These are phyloP conservation scores for Germaria angustata DNA, from an alignment of 2,888 invertebrate genomes.

Conservation along the genomic window DNA sequence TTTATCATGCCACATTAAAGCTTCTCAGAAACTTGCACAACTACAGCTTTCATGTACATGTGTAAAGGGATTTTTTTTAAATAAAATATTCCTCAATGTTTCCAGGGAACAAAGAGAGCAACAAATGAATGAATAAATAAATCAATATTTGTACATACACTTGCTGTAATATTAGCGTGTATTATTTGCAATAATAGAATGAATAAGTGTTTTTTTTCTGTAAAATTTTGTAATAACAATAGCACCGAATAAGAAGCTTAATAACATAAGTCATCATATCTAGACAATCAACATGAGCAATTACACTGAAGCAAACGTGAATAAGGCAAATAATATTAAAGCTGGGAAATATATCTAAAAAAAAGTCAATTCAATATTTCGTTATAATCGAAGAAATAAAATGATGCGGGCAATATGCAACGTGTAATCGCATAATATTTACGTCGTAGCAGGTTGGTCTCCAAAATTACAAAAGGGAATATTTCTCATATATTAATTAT, in stretches of 20 bases:
- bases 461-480: no score
- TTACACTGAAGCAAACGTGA: background rate
- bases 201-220: slow-evolving; percentile 2
- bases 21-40: background rate
- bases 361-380: no score
- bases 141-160: slow-evolving; percentile 58
- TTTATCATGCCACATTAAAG: slow-evolving; percentile 13
- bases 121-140: slow-evolving; percentile 55
- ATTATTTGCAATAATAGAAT: slow-evolving; percentile 50
- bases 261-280: slow-evolving; percentile 38
- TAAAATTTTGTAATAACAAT: slow-evolving; percentile 35
- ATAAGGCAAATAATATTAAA: background rate
- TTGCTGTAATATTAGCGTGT: slow-evolving; percentile 56
- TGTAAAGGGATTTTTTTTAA: background rate
- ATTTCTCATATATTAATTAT: no score
- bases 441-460: no score
- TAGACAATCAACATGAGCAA: background rate
- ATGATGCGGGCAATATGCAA: no score
- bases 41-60: background rate
- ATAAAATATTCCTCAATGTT: background rate
- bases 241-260: slow-evolving; percentile 35
- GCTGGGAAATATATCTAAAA: no score
- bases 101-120: slow-evolving; percentile 20
- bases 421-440: no score
- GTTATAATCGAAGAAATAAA: no score